Evolutionary conservation across 2,113 vertebrate species (phyloP).

Genomic region (Oreotragus oreotragus): DNA sequence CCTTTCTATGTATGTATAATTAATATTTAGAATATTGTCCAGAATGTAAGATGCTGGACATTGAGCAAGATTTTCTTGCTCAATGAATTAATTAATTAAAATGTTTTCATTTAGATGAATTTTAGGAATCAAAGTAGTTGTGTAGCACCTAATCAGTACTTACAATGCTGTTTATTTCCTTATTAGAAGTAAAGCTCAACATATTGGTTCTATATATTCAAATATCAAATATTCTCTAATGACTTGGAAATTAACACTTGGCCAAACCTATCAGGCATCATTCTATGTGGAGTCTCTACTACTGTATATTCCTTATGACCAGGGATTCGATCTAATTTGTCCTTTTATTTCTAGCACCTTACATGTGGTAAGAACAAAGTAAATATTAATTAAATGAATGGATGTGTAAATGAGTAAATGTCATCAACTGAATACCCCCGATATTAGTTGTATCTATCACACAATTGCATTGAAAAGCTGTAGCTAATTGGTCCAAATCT

Average conservation of each 20-base stretch:
- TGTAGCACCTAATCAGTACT: not conserved
- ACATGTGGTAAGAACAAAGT: not conserved
- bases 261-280: not conserved
- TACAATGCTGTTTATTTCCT: not conserved
- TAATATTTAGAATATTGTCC: not conserved
- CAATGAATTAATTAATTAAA: not conserved
- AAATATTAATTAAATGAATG: constrained; percentile 29
- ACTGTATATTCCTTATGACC: not conserved
- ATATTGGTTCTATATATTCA: not conserved
- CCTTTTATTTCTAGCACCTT: not conserved
- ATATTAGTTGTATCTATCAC: constrained; percentile 28
- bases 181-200: not conserved
- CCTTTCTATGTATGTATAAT: not conserved
- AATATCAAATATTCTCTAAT: not conserved
- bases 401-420: not conserved
- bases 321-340: not conserved
- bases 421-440: not conserved
- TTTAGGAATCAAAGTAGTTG: not conserved
- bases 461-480: not conserved
- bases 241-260: not conserved
- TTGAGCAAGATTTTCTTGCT: not conserved
- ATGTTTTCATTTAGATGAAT: not conserved
- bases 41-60: not conserved
- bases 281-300: not conserved
- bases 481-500: constrained; percentile 12